These are phyloP conservation scores for Sepioteuthis lessoniana DNA, from an alignment of 2,888 invertebrate genomes.

Conservation along the genomic window DNA sequence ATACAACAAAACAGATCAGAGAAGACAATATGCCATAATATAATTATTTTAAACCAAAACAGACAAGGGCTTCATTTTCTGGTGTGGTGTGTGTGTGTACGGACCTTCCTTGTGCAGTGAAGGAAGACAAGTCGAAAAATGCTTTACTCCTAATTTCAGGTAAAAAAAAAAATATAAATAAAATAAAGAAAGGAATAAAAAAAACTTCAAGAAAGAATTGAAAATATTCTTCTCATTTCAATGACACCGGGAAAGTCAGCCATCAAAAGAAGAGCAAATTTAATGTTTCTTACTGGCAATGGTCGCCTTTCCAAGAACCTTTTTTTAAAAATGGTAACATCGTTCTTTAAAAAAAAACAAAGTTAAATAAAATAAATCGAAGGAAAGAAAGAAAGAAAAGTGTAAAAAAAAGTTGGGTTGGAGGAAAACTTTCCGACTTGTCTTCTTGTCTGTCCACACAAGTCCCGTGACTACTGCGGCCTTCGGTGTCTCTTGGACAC, in stretches of 20 bases:
- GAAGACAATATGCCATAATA: too few species aligned
- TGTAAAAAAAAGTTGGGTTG: background rate
- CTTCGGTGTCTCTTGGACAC: background rate
- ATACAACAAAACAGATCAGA: too few species aligned
- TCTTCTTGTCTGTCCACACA: background rate
- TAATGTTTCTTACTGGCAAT: background rate
- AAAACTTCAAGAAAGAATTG: background rate
- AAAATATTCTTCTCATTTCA: background rate
- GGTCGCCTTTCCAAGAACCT: background rate
- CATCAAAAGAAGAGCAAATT: background rate
- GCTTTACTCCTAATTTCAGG: too few species aligned
- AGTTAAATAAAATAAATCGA: background rate
- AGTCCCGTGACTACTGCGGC: conserved; percentile 23
- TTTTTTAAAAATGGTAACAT: background rate
- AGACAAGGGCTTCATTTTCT: background rate
- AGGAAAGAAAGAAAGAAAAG: background rate
- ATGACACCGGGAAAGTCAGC: conserved; percentile 11
- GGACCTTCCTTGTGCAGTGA: background rate
- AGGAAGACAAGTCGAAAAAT: too few species aligned
- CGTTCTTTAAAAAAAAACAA: background rate
- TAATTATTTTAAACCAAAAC: too few species aligned
- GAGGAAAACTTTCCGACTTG: background rate
- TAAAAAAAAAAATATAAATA: background rate
- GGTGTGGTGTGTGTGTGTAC: background rate
- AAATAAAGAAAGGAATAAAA: too few species aligned